These are phyloP conservation scores for Corticium candelabrum DNA, from an alignment of 37 sponge, comb jelly and placozoan genomes.

Conservation along the genomic window DNA sequence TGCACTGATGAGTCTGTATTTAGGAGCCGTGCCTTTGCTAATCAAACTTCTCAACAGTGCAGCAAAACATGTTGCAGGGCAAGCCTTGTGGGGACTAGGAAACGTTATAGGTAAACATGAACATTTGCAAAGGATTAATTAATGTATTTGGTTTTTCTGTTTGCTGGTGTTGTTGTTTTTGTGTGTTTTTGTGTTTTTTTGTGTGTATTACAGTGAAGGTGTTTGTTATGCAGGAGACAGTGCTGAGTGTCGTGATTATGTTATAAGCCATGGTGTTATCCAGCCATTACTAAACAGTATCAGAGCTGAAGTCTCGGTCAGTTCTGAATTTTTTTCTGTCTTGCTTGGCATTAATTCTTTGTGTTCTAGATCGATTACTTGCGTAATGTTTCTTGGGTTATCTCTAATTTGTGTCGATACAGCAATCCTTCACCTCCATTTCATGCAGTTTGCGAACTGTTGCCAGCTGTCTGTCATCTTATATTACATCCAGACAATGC, in stretches of 20 bases:
- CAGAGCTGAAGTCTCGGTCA: constrained; percentile 42
- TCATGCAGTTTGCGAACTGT: constrained; percentile 46
- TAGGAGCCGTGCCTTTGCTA: constrained; percentile 68
- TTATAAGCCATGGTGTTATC: constrained; percentile 70
- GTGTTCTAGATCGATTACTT: constrained; percentile 45
- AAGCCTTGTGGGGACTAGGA: constrained; percentile 91
- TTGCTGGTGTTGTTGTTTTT: background rate
- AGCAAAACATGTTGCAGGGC: constrained; percentile 57
- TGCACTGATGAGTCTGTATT: background rate
- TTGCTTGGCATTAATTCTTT: background rate
- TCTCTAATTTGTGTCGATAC: constrained; percentile 88
- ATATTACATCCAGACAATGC: constrained; percentile 62
- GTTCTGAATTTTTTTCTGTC: background rate
- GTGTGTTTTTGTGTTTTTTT: background rate
- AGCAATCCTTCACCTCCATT: constrained; percentile 91
- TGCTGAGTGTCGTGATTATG: constrained; percentile 68
- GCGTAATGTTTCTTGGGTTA: constrained; percentile 77
- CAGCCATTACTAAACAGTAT: constrained; percentile 62
- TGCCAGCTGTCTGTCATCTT: constrained; percentile 69
- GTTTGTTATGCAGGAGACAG: constrained; percentile 43
- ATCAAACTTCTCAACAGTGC: constrained; percentile 46
- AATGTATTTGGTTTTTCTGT: constrained; percentile 11
- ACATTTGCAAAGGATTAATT: background rate
- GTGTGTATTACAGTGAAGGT: background rate
- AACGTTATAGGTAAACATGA: constrained; percentile 57